Evolutionary conservation across 2,888 invertebrate genomes (phyloP).

Genomic region (Listrodromus nycthemerus): DNA sequence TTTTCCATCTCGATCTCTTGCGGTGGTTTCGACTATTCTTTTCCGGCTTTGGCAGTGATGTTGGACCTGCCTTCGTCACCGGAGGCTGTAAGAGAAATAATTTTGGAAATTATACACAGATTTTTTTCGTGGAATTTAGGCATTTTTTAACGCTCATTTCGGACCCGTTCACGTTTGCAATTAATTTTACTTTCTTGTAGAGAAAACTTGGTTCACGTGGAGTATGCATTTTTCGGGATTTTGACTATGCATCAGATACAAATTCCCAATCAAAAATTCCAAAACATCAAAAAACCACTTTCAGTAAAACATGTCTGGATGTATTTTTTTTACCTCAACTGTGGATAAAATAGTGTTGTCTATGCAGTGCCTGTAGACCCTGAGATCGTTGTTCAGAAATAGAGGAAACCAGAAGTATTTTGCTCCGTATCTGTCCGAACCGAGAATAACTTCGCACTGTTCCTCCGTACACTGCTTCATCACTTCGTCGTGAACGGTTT

Average conservation of each 20-base stretch:
- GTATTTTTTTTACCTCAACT: constrained; percentile 74
- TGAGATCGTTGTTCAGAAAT: constrained; percentile 85
- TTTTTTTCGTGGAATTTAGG: too few relatives aligned
- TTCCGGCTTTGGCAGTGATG: constrained; percentile 26
- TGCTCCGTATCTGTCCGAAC: constrained; percentile 85
- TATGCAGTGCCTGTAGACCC: constrained; percentile 85
- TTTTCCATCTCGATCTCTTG: constrained; percentile 76
- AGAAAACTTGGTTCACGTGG: not conserved
- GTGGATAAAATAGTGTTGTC: constrained; percentile 79
- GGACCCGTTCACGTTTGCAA: too few relatives aligned
- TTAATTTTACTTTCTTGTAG: too few relatives aligned
- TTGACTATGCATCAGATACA: too few relatives aligned
- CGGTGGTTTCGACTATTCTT: constrained; percentile 66
- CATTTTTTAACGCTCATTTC: too few relatives aligned
- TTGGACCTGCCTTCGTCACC: constrained; percentile 65
- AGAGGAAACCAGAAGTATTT: constrained; percentile 86
- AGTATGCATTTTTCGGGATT: not conserved
- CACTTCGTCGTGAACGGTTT: constrained; percentile 85
- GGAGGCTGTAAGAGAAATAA: constrained; percentile 51
- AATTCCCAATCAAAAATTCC: too few relatives aligned
- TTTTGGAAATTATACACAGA: not conserved
- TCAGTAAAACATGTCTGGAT: not conserved
- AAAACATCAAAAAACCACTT: too few relatives aligned
- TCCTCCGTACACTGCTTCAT: constrained; percentile 84
- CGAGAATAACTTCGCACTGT: constrained; percentile 84